Conservation (phyloP, 2,888 invertebrate species). For the Conchocele bisecta region DNA sequence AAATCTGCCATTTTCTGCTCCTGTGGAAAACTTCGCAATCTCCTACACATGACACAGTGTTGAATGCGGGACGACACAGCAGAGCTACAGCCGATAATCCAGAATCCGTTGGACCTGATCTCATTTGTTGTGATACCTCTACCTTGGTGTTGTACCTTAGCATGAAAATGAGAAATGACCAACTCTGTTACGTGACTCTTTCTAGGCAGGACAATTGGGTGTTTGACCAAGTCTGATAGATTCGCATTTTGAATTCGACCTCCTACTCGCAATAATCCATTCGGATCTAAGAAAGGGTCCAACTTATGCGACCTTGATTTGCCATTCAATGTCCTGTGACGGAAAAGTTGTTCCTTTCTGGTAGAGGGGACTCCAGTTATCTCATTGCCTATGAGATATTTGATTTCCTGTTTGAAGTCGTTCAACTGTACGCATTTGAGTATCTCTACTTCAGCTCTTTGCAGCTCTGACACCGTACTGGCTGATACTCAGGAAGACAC, state of each 20-base stretch:
- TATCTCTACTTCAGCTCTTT: slow-evolving; percentile 1
- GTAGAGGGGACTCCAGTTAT: neutral
- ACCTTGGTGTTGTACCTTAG: neutral
- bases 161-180: neutral
- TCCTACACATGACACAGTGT: neutral
- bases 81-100: neutral
- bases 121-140: neutral
- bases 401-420: neutral
- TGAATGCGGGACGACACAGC: neutral
- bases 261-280: neutral
- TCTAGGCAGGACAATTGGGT: neutral
- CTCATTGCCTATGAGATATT: neutral
- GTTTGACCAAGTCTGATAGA: neutral
- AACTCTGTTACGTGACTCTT: neutral
- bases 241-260: neutral
- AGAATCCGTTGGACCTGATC: neutral
- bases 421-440: neutral
- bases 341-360: neutral
- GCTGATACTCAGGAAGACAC: neutral
- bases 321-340: neutral
- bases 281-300: slow-evolving; percentile 1
- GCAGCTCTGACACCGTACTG: neutral
- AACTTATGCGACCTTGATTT: no score
- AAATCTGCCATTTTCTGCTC: neutral
- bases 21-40: neutral